Evolutionary conservation across 2,113 vertebrate species (phyloP).

Genomic region (Cercocebus atys): DNA sequence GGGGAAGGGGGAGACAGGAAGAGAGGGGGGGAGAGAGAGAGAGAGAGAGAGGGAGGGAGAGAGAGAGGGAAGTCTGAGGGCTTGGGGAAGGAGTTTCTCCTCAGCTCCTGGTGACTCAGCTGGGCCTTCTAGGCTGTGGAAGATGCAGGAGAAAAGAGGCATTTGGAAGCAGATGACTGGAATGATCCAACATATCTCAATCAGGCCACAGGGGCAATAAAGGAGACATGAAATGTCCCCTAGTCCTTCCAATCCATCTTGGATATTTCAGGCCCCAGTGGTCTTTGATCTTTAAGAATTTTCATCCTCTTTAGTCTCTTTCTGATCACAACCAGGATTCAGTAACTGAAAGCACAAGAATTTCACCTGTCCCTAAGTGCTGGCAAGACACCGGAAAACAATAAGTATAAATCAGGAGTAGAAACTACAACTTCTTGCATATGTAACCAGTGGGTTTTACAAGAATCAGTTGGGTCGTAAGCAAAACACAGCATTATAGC

Average conservation of each 20-base stretch:
- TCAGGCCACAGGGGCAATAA: not conserved
- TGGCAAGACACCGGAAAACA: not conserved
- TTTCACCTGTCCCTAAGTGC: not conserved
- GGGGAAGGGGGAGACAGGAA: not conserved
- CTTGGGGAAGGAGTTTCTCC: not conserved
- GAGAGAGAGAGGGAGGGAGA: fast-evolving
- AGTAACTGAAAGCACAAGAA: not conserved
- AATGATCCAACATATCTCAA: not conserved
- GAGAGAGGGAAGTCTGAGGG: not conserved
- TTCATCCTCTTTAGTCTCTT: not conserved
- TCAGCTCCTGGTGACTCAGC: not conserved
- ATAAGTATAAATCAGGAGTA: not conserved
- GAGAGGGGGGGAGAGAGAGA: too few relatives aligned
- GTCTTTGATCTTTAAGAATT: not conserved
- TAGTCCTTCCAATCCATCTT: not conserved
- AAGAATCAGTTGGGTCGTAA: not conserved
- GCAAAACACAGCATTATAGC: not conserved
- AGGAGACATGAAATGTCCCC: not conserved
- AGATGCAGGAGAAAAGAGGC: not conserved
- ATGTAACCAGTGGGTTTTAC: not conserved
- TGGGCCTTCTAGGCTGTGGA: not conserved
- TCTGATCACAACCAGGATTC: not conserved
- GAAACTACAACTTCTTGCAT: not conserved
- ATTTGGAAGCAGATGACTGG: not conserved
- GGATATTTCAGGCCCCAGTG: not conserved